phyloP scores from a whole-genome alignment of 2,888 invertebrate species.

The Coecobrya sp. region DNA sequence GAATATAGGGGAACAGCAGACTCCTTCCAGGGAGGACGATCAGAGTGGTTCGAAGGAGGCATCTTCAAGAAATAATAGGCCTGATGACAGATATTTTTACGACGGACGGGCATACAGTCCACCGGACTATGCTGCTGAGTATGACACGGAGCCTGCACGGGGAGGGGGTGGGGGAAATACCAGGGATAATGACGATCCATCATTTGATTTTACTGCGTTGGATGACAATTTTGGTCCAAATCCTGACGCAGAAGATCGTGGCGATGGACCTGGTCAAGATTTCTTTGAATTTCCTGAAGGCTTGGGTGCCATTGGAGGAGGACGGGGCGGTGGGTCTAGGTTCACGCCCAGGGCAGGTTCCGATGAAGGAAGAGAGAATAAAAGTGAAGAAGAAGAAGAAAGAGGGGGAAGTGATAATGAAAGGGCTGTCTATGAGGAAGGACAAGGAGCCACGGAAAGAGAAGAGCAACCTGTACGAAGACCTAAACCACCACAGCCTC shows the following conservation, averaged over 20 bases:
- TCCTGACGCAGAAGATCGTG: conserved; percentile 33
- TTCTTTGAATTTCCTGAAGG: conserved; percentile 60
- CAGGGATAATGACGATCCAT: conserved; percentile 32
- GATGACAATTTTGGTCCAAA: conserved; percentile 76
- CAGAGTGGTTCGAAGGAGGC: background rate
- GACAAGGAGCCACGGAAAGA: conserved; percentile 7
- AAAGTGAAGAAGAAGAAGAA: background rate
- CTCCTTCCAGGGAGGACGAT: conserved; percentile 9
- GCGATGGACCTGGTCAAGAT: background rate
- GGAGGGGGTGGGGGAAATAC: conserved; percentile 1
- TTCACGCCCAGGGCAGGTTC: conserved; percentile 15
- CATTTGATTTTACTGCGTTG: conserved; percentile 77
- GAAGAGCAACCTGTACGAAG: background rate
- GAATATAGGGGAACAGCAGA: background rate
- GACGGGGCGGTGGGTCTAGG: conserved; percentile 11
- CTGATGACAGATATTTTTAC: conserved; percentile 45
- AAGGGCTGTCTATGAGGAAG: background rate
- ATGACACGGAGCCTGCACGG: conserved; percentile 36
- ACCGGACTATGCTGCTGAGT: conserved; percentile 45
- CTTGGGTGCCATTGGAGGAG: conserved; percentile 31
- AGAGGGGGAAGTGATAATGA: no score
- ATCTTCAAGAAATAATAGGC: conserved; percentile 2
- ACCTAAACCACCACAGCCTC: background rate
- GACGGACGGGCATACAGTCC: conserved; percentile 65
- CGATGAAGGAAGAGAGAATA: conserved; percentile 13